Conservation (phyloP, 2,888 invertebrate genomes). For the Cheilosia vulpina region DNA sequence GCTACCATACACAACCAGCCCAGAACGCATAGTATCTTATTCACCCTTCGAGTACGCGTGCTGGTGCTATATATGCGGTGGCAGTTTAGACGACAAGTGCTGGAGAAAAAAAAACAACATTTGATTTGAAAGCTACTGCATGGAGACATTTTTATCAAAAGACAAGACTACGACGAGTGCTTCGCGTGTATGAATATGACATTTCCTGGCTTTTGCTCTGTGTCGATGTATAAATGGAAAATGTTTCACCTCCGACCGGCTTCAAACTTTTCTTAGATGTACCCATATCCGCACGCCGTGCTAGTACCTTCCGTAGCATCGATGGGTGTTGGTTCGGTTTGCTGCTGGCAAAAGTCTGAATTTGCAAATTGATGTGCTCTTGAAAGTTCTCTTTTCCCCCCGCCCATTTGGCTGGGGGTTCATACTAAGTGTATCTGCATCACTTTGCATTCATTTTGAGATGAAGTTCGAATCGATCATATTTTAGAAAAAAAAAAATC, state of each 20-base stretch:
- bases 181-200: conserved; percentile 29
- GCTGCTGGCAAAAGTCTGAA: conserved; percentile 14
- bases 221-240: conserved; percentile 25
- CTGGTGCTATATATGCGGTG: neutral
- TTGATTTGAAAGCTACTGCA: conserved; percentile 26
- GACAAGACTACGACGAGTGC: neutral
- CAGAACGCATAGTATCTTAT: neutral
- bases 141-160: conserved; percentile 4
- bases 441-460: conserved; percentile 27
- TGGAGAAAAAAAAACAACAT: conserved; percentile 14
- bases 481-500: neutral
- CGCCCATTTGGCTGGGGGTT: neutral
- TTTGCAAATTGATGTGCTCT: conserved; percentile 28
- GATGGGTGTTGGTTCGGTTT: neutral
- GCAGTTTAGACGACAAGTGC: conserved; percentile 14
- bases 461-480: conserved; percentile 39
- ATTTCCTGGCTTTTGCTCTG: conserved; percentile 21
- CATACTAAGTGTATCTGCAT: conserved; percentile 32
- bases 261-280: neutral
- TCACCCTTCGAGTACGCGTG: conserved; percentile 9
- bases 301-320: neutral
- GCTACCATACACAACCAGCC: neutral
- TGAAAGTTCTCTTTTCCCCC: neutral
- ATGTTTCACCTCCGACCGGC: conserved; percentile 3
- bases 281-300: neutral